A percentile compares a stretch with the other conserved stretches of the same genome.
Evolutionary conservation across 2,888 invertebrate genomes (phyloP).

Genomic region (Drosophila anceps): DNA sequence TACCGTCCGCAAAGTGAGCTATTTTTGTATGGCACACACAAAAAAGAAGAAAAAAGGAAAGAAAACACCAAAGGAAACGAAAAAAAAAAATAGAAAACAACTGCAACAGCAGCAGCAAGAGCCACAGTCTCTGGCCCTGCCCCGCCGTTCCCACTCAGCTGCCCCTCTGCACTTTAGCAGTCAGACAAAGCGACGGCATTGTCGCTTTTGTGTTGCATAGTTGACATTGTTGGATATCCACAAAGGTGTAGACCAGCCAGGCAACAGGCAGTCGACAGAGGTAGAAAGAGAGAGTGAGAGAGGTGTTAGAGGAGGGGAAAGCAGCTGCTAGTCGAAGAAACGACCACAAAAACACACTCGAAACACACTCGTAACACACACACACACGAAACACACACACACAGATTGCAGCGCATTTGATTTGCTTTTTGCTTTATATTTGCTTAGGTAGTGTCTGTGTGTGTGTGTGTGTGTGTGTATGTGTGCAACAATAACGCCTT

Average conservation of each 20-base stretch:
- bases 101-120: slow-evolving; percentile 17
- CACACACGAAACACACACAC: slow-evolving; percentile 23
- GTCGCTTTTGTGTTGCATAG: slow-evolving; percentile 80
- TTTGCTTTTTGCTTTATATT: slow-evolving; percentile 73
- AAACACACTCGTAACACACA: slow-evolving; percentile 18
- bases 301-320: background rate
- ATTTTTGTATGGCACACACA: slow-evolving; percentile 62
- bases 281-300: background rate
- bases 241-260: slow-evolving; percentile 67
- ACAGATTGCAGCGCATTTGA: slow-evolving; percentile 67
- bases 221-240: slow-evolving; percentile 78
- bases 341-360: slow-evolving; percentile 57
- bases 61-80: slow-evolving; percentile 8
- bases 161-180: slow-evolving; percentile 45
- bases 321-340: slow-evolving; percentile 9
- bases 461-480: slow-evolving; percentile 17
- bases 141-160: background rate
- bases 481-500: slow-evolving; percentile 64
- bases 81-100: slow-evolving; percentile 21
- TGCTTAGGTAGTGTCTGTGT: slow-evolving; percentile 43
- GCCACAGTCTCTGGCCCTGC: background rate
- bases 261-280: slow-evolving; percentile 51
- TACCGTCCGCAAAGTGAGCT: slow-evolving; percentile 65
- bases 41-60: slow-evolving; percentile 27
- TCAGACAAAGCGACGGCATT: slow-evolving; percentile 77